phyloP scores from a whole-genome alignment of 2,888 invertebrate species.

The Vesta saturnalis region DNA sequence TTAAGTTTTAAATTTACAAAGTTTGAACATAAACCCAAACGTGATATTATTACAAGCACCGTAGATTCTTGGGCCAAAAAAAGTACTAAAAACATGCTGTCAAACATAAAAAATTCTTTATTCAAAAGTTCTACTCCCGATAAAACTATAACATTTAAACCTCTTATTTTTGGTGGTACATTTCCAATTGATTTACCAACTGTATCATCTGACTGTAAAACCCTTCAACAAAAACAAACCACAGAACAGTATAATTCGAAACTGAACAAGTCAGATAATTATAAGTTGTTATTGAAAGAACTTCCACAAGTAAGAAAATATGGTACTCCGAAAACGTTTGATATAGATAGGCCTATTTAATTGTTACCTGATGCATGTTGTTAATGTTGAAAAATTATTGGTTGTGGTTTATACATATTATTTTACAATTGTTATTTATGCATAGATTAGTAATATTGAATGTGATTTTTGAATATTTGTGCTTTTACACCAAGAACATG shows the following conservation, averaged over 20 bases:
- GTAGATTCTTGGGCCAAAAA: conserved; percentile 71
- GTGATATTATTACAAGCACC: conserved; percentile 69
- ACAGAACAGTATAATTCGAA: not conserved
- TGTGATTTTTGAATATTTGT: conserved; percentile 26
- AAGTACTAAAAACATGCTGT: conserved; percentile 55
- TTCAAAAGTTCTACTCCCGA: conserved; percentile 53
- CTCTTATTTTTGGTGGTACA: conserved; percentile 85
- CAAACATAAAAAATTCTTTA: conserved; percentile 57
- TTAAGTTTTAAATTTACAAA: conserved; percentile 54
- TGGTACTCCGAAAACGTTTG: conserved; percentile 66
- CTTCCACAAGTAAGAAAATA: conserved; percentile 56
- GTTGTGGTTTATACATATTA: conserved; percentile 29
- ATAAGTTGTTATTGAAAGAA: conserved; percentile 36
- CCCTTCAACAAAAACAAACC: not conserved
- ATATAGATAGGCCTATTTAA: conserved; percentile 68
- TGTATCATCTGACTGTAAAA: conserved; percentile 20
- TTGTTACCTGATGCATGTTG: conserved; percentile 29
- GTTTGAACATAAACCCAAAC: conserved; percentile 55
- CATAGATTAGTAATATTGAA: conserved; percentile 16
- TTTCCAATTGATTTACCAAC: conserved; percentile 84
- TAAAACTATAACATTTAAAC: conserved; percentile 65
- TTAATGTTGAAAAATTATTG: conserved; percentile 25
- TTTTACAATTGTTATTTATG: conserved; percentile 19
- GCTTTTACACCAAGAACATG: conserved; percentile 31
- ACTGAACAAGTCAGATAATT: conserved; percentile 21